Evolutionary conservation across 2,888 invertebrate genomes (phyloP).

Genomic region (Leistus spinibarbis): DNA sequence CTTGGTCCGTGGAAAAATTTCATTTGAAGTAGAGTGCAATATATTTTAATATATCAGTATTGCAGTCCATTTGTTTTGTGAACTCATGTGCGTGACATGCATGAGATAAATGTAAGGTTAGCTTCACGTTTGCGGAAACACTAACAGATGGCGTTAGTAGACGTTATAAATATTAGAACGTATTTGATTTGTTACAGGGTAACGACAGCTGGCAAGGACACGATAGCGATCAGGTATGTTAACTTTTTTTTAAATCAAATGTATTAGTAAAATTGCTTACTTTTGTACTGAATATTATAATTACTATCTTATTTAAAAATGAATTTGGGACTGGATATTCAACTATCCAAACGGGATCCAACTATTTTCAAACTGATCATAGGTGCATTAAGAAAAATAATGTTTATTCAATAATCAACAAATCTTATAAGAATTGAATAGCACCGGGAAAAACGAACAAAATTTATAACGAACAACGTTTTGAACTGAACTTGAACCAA

Average conservation of each 20-base stretch:
- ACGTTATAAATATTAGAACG: conserved; percentile 15
- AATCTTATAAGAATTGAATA: too few species aligned
- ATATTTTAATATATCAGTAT: background rate
- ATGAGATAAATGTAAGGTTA: background rate
- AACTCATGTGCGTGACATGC: background rate
- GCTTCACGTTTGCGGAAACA: background rate
- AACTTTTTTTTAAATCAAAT: background rate
- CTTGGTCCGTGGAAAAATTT: background rate
- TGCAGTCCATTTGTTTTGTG: background rate
- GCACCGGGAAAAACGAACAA: too few species aligned
- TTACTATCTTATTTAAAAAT: too few species aligned
- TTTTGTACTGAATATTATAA: background rate
- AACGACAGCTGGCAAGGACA: conserved; percentile 68
- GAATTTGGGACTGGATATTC: too few species aligned
- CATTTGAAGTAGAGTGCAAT: background rate
- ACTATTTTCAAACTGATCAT: too few species aligned
- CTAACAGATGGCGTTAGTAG: background rate
- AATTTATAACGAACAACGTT: too few species aligned
- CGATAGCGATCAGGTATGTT: conserved; percentile 65
- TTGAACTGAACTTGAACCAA: too few species aligned
- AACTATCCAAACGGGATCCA: too few species aligned
- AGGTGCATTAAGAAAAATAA: too few species aligned
- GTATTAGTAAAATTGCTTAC: background rate
- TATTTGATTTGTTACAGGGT: conserved; percentile 59
- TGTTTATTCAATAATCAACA: too few species aligned